phyloP scores from a whole-genome alignment of 2,113 vertebrate genomes.

The Muntiacus reevesi region DNA sequence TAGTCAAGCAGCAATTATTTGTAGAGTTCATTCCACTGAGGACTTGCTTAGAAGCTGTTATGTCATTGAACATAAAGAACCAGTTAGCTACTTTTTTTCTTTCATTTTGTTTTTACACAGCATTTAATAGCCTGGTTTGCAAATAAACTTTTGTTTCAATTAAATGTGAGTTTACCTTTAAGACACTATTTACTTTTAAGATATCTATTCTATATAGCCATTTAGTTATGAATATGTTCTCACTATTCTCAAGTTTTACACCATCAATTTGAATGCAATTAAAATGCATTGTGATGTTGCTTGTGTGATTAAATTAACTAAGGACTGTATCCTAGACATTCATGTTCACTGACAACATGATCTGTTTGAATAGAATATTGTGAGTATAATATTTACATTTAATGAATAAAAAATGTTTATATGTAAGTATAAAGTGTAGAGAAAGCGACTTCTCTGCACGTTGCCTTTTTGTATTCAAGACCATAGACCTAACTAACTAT shows the following conservation, averaged over 20 bases:
- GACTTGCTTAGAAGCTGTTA: conserved; percentile 17
- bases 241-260: background rate
- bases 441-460: background rate
- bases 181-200: conserved; percentile 21
- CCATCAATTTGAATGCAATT: background rate
- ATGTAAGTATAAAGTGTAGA: background rate
- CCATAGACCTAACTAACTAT: background rate
- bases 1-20: conserved; percentile 16
- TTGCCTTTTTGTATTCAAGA: background rate
- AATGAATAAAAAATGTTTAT: background rate
- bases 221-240: conserved; percentile 42
- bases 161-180: conserved; percentile 37
- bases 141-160: conserved; percentile 51
- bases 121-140: conserved; percentile 12
- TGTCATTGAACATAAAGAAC: background rate
- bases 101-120: background rate
- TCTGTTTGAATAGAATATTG: conserved; percentile 35
- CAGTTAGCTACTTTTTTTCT: conserved; percentile 7
- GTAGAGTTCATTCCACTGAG: background rate
- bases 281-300: background rate
- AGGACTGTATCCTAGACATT: background rate
- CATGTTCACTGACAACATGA: background rate
- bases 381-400: background rate
- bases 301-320: background rate
- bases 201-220: conserved; percentile 8